Percentiles rank a stretch among this genome's conserved stretches.
These are phyloP conservation scores for Rhabdornis inornatus DNA, from an alignment of 2,113 vertebrate genomes.

Conservation along the genomic window DNA sequence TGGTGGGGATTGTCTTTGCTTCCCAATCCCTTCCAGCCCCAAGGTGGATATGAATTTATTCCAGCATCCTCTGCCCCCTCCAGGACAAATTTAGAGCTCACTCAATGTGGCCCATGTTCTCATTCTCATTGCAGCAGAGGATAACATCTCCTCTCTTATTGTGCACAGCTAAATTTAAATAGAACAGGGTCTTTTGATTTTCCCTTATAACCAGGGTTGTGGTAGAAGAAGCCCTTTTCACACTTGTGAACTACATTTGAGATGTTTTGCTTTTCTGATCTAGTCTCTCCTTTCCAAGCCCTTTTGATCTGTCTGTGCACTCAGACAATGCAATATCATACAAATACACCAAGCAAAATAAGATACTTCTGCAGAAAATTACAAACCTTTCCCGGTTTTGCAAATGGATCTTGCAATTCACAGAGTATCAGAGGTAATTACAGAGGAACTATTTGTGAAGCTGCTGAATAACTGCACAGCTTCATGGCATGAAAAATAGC, in stretches of 20 bases:
- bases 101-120: not conserved
- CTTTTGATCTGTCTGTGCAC: not conserved
- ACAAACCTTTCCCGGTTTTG: not conserved
- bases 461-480: not conserved
- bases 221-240: not conserved
- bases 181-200: not conserved
- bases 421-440: not conserved
- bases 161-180: not conserved
- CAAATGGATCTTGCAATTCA: not conserved
- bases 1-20: not conserved
- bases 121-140: not conserved
- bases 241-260: not conserved
- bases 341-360: not conserved
- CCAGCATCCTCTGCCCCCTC: not conserved
- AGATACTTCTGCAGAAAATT: not conserved
- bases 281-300: not conserved
- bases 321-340: not conserved
- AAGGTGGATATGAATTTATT: not conserved
- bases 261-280: not conserved
- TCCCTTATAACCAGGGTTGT: not conserved
- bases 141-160: not conserved
- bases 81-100: not conserved
- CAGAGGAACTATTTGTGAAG: not conserved
- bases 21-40: not conserved
- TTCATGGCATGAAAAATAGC: constrained; percentile 15